Evolutionary conservation across 2,113 vertebrate genomes (phyloP), one percentile per base, ranked within the genome.

Genomic region (Gila orcuttii): DNA sequence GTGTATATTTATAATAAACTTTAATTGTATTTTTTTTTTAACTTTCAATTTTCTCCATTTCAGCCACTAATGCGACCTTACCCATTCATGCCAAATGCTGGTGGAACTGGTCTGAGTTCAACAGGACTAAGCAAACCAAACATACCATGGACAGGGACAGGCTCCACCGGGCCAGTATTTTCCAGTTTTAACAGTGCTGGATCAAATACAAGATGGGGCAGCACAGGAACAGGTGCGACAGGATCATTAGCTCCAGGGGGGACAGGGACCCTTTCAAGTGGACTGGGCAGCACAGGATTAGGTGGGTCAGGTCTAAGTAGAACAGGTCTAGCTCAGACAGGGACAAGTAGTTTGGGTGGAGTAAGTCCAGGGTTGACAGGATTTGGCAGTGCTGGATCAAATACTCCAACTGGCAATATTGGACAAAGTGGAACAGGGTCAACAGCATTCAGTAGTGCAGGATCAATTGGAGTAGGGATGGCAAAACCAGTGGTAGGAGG

Each of bases 331-430:
- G 8, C 31, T 45, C 66, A 69, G 84, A 39, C 47, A 19, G 75
- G 84, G 23, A 77, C 55, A 21, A 71, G 84, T 15, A 11, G 47
- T 33, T 10, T 74, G 25, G 36, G 66, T 17, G 84, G 84, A 60
- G n/a, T 57, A 52, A 59, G 74, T 36, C 28, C 71, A 52, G 83
- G 83, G 12, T 17, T 47, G 39, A 45, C 74, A 42, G 74, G 75
- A 78, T 42, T 71, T 55, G 62, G 60, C 52, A 39, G 62, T 57
- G 73, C 74, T 59, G 86, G 75, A 57, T 73, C 71, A 66, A 66
- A 33, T 69, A 4, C 36, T 33, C 47, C 23, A 25, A 31, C 23
- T 83, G 86, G 86, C 7, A 25, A 12, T 33, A 64, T 62, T 13
- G 50, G 77, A 39, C 31, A 23, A 55, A 31, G 36, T 45, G 52